Evolutionary conservation across 2,113 vertebrate species (phyloP).

Genomic region (Hymenochirus boettgeri): DNA sequence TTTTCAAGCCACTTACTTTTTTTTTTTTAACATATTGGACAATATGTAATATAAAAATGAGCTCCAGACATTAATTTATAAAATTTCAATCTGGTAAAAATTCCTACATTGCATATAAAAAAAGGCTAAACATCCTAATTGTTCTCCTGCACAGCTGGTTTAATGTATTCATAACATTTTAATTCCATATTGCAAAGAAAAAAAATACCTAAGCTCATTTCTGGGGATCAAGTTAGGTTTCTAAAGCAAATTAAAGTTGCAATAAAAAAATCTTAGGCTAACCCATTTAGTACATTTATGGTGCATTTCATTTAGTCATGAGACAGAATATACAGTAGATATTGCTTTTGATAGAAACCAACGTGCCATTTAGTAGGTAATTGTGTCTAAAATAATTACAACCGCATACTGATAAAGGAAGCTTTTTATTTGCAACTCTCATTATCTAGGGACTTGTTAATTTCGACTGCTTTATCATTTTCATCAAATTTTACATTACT

Average conservation of each 20-base stretch:
- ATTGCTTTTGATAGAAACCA: constrained; percentile 14
- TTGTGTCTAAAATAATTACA: constrained; percentile 36
- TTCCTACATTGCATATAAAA: too few relatives aligned
- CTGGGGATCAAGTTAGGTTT: background rate
- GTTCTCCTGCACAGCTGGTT: too few relatives aligned
- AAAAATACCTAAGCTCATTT: background rate
- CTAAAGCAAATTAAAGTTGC: background rate
- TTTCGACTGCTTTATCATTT: constrained; percentile 29
- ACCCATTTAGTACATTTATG: constrained; percentile 15
- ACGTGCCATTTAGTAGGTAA: constrained; percentile 28
- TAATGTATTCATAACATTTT: background rate
- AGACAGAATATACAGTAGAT: background rate
- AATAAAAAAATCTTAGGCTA: background rate
- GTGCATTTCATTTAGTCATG: background rate
- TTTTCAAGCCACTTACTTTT: too few relatives aligned
- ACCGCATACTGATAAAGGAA: constrained; percentile 13
- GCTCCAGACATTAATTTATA: too few relatives aligned
- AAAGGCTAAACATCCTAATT: too few relatives aligned
- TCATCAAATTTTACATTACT: constrained; percentile 25
- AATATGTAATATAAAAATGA: too few relatives aligned
- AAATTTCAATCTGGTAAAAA: too few relatives aligned
- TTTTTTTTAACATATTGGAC: too few relatives aligned
- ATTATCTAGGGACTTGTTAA: constrained; percentile 26
- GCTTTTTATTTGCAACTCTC: constrained; percentile 2
- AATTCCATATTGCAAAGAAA: too few relatives aligned